Evolutionary conservation across 2,797 vertebrate genomes (phyloP), one percentile per base, ranked within the genome.

Genomic region (Oceanodroma leucorhoa): DNA sequence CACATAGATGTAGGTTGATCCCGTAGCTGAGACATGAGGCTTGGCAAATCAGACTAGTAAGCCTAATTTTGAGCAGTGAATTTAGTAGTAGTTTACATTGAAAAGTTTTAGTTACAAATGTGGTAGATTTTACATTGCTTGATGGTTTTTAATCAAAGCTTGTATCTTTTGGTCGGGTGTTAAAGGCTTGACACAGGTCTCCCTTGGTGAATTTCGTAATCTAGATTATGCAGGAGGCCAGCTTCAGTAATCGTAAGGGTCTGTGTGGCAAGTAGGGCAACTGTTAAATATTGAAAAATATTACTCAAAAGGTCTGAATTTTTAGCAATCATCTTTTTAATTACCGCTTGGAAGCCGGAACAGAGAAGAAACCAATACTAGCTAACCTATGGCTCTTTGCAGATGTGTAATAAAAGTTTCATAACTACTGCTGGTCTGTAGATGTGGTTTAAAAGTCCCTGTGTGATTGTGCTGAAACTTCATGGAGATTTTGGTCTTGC

Each of bases 121-220:
- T 46, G 19, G 20, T 53, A 1, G 1, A 26, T 77, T 83, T 55
- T 62, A 36, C 32, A 3, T 11, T 60, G 48, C 34, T 84, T 43
- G 10, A 19, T 76, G 7, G 2, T 32, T 87, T 84, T 89, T 29
- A 66, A 5, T 55, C 21, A 61, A 66, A 84, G 26, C 58, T 69
- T 0, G 0, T 32, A 14, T 32, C 19, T 62, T 82, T 29, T 50
- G 50, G 7, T 48, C 12, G 3, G 4, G 2, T 66, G 22, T 78
- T 70, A 67, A 38, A 53, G 19, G 34, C 10, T 77, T 64, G 22
- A 30, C 6, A 5, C n/a, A 14, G 23, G n/a, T 65, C 22, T 53
- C 9, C 6, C 17, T 34, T 62, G 34, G 30, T 41, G 78, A 77
- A 77, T 80, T 45, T 36, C 10, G 1, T 87, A 5, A 24, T 46